Evolutionary conservation across 1,140 invertebrate species (phyloP), one percentile per base, ranked within the genome.

Genomic region (Cyclina sinensis): DNA sequence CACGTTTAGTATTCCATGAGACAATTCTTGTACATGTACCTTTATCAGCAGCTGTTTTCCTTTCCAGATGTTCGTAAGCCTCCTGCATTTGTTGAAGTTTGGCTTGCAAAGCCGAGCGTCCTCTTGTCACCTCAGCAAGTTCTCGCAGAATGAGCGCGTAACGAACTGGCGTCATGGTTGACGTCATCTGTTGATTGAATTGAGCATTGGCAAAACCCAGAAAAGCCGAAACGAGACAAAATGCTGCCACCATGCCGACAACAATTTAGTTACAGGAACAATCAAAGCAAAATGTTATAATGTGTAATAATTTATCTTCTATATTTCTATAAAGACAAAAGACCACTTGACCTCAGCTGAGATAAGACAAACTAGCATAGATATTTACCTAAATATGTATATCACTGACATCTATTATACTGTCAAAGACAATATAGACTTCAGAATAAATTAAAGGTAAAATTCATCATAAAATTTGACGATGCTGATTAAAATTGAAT

Each of bases 121-220:
- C 73, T 46, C 35, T n/a, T 11, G 84, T 78, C 7, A 86, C 84
- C 4, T 32, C 32, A 0, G 70, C 48, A 21, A 86, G 68, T 39
- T 86, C 84, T 21, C 46, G 16, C 14, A 86, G 68, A 35, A 85
- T 18, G 5, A 86, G 84, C 9, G 65, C 84, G 35, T 86, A 86
- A 2, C 84, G 68, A 21, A 65, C 84, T 1, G 84, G 51, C 24
- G 70, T 32, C 51, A 37, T n/a, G 21, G 84, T 65, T 3, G 84
- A 30, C 21, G 14, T 7, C 18, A 5, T 14, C 24, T 57, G 54
- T 32, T 48, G 48, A 39, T 30, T n/a, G 37, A 37, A 32, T 51
- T 78, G 73, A 27, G 73, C 54, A 30, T 4, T 37, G 14, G 65
- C 4, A 39, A 16, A 11, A 35, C 27, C 5, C 14, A 70, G 37